Evolutionary conservation across 2,113 vertebrate genomes (phyloP).

Genomic region (Garra rufa): DNA sequence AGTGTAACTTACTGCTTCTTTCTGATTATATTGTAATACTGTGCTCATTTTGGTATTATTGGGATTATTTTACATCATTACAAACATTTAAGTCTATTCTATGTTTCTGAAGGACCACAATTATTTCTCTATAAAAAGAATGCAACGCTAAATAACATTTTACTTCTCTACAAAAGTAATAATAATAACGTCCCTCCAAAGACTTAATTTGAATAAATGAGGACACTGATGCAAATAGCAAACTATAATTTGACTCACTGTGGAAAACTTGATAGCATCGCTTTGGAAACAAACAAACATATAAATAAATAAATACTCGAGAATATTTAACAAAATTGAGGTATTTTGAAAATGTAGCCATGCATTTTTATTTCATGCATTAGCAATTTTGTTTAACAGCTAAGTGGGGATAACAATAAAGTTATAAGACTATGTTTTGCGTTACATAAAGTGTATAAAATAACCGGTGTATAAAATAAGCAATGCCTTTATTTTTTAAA

Average conservation of each 20-base stretch:
- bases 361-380: background rate
- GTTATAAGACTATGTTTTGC: too few species aligned
- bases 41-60: background rate
- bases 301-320: background rate
- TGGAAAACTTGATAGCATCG: background rate
- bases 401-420: too few species aligned
- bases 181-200: too few species aligned
- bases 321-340: background rate
- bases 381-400: background rate
- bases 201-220: slow-evolving; percentile 21
- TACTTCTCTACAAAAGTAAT: background rate
- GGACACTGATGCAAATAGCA: background rate
- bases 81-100: background rate
- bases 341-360: background rate
- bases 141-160: background rate
- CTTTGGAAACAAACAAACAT: background rate
- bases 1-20: background rate
- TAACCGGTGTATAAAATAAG: too few species aligned
- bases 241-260: background rate
- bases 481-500: too few species aligned
- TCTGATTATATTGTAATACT: background rate
- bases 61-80: background rate
- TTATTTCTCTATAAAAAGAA: too few species aligned
- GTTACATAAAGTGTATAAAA: too few species aligned
- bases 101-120: too few species aligned